Percentiles rank a stretch among this genome's conserved stretches.
Conservation (phyloP, 2,113 vertebrate genomes). For the Stomatorhinus ivindoensis region DNA sequence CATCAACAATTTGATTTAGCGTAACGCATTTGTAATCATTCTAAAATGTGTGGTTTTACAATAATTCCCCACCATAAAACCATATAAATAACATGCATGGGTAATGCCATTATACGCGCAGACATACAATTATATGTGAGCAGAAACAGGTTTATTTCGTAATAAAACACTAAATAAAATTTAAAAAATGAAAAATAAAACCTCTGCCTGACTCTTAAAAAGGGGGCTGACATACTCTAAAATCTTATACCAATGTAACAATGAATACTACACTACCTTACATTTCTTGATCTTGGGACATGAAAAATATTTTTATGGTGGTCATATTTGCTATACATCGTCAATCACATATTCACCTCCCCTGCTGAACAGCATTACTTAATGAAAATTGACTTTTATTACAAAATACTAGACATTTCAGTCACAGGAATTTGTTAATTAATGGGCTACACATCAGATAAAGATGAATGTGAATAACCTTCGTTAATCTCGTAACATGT, state of each 20-base stretch:
- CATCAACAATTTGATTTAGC: constrained; percentile 22
- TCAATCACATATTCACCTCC: not conserved
- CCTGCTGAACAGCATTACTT: not conserved
- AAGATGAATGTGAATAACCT: not conserved
- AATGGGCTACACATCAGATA: not conserved
- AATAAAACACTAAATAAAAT: not conserved
- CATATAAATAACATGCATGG: constrained; percentile 30
- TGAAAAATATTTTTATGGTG: not conserved
- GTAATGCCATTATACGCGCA: constrained; percentile 30
- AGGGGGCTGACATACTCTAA: constrained; percentile 20
- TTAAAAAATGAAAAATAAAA: too few species aligned
- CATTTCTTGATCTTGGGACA: not conserved
- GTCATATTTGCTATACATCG: not conserved
- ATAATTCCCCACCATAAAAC: constrained; percentile 26
- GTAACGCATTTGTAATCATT: constrained; percentile 54
- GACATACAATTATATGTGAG: constrained; percentile 22
- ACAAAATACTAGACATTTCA: not conserved
- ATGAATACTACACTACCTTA: not conserved
- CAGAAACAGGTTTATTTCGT: not conserved
- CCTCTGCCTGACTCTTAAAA: not conserved
- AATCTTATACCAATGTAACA: constrained; percentile 24
- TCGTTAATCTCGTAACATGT: not conserved
- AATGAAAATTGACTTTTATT: not conserved
- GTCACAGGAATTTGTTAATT: not conserved
- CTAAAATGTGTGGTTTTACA: constrained; percentile 44